Base-by-base conservation (phyloP, 2,113 vertebrate genomes). In the Hucho hucho region DNA sequence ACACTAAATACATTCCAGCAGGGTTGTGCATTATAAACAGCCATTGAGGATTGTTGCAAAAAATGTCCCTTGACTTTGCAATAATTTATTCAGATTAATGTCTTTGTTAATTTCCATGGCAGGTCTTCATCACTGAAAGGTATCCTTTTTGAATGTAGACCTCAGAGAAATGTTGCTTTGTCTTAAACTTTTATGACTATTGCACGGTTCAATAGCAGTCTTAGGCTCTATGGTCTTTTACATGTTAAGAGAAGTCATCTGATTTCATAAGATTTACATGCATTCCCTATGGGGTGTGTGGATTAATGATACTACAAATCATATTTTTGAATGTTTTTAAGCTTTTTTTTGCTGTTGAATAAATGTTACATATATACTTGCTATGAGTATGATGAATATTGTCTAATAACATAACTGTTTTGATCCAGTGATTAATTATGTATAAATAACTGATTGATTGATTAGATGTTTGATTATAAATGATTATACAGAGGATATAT, bases 281-380 rank as follows among this genome's bases (percentile, higher is more conserved):
- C 84, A 81, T 81, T 87, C 80, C 65, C 70, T 46, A 70, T 83
- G 68, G 85, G 74, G 68, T 84, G 71, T 81, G 79, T 81, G 77
- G 84, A 87, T 78, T 65, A 75, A 74, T 70, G 73, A 87, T 64
- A 88, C 83, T 87, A 89, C 88, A 77, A 88, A 81, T 86, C 82
- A 89, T 90, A 82, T 88, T 86, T 87, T 90, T 90, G 79, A 91
- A 88, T 90, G 89, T 90, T 91, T 90, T 81, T 87, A 77, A 91
- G 86, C 87, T 88, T 91, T 79, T 43, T 43, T 90, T 80, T 68
- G 86, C 89, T 84, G 89, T 90, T 90, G 89, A 90, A 90, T 89
- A 64, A 80, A 87, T 90, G 90, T 90, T 90, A 90, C 78, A 75
- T 61, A 81, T 86, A 90, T 86, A 90, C 75, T 87, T 87, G 89